Conservation (phyloP, 2,113 vertebrate species). For the Corvus cornix region DNA sequence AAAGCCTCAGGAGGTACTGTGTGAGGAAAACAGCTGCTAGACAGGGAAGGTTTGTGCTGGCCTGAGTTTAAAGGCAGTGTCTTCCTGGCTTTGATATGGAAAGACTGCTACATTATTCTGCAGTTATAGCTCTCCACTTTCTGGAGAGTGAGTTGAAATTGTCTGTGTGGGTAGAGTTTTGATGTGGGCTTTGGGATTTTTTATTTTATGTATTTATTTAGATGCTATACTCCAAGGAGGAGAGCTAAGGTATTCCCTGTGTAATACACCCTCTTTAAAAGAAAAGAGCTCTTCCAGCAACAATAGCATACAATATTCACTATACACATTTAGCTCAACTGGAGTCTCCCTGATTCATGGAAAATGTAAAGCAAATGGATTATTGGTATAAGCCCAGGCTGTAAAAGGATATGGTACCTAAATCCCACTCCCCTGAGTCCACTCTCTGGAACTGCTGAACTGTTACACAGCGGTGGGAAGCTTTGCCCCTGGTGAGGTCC, state of each 20-base stretch:
- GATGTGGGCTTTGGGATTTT: neutral
- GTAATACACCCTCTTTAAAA: neutral
- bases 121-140: neutral
- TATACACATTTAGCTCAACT: neutral
- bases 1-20: neutral
- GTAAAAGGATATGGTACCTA: fast-evolving
- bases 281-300: neutral
- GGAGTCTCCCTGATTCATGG: neutral
- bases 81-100: neutral
- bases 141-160: neutral
- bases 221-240: neutral
- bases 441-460: neutral
- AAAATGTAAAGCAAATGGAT: neutral
- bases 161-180: neutral
- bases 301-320: neutral
- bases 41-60: neutral
- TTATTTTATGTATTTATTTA: neutral
- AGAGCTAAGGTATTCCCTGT: neutral
- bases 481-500: neutral
- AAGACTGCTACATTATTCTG: neutral
- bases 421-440: neutral
- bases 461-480: neutral
- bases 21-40: neutral
- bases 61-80: neutral
- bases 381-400: neutral